phyloP scores from a whole-genome alignment of 2,888 invertebrate genomes.

The Pollenia angustigena region DNA sequence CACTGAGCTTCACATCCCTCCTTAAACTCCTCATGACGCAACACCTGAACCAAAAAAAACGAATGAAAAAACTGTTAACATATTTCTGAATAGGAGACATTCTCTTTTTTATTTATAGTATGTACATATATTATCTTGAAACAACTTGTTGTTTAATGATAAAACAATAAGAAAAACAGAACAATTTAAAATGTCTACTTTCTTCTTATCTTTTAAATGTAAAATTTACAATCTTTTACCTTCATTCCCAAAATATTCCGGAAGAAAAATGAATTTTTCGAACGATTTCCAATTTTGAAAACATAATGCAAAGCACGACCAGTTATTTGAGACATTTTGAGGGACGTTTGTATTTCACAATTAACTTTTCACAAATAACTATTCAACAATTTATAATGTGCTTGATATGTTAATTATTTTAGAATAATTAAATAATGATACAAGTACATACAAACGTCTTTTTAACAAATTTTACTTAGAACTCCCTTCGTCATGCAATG shows the following conservation, averaged over 20 bases:
- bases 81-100: too few species aligned
- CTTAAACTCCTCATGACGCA: conserved; percentile 98
- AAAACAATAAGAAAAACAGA: background rate
- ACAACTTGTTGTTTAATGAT: background rate
- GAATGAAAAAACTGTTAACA: background rate
- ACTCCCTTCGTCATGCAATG: conserved; percentile 4
- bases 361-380: conserved; percentile 1
- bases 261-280: conserved; percentile 94
- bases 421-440: conserved; percentile 29
- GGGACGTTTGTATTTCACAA: conserved; percentile 54
- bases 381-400: conserved; percentile 9
- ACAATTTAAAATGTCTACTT: background rate
- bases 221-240: conserved; percentile 85
- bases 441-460: background rate
- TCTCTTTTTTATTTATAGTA: too few species aligned
- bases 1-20: conserved; percentile 98
- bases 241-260: conserved; percentile 97
- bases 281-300: conserved; percentile 96
- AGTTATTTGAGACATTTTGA: conserved; percentile 81
- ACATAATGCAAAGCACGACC: conserved; percentile 97
- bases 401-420: conserved; percentile 26
- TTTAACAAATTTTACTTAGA: background rate
- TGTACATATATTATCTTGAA: background rate
- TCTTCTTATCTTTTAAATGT: conserved; percentile 12
- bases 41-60: conserved; percentile 86